phyloP scores from a whole-genome alignment of 2,113 vertebrate species.

The Irena cyanogastra region DNA sequence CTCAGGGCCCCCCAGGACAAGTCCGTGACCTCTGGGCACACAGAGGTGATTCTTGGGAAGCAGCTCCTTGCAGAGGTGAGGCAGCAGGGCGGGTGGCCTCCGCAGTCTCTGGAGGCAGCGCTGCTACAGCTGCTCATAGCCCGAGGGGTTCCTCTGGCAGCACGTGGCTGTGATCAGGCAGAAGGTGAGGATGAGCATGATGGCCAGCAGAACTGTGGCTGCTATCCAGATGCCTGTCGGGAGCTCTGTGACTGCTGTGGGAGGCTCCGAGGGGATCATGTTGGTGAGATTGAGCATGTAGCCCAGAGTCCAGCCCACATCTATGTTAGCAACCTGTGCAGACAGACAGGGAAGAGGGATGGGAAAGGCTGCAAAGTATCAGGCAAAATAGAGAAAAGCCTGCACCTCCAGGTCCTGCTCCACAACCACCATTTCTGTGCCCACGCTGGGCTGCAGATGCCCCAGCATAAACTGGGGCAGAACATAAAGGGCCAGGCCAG shows the following conservation, averaged over 20 bases:
- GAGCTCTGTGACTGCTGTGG: slow-evolving; percentile 47
- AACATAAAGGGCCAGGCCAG: background rate
- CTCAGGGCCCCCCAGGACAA: too few relatives aligned
- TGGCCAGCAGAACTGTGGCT: slow-evolving; percentile 62
- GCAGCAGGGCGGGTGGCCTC: background rate
- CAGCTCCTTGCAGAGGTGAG: background rate
- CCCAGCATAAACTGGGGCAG: background rate
- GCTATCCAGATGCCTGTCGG: slow-evolving; percentile 63
- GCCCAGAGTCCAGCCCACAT: slow-evolving; percentile 84
- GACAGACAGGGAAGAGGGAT: background rate
- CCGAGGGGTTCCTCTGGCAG: background rate
- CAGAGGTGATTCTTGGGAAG: rapidly evolving
- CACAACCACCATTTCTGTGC: background rate
- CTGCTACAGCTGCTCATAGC: slow-evolving; percentile 20
- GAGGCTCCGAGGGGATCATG: slow-evolving; percentile 73
- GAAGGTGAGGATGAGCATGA: slow-evolving; percentile 16
- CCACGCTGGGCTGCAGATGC: background rate
- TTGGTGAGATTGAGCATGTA: slow-evolving; percentile 85
- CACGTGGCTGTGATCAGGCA: background rate
- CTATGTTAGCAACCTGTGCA: slow-evolving; percentile 68
- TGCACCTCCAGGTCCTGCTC: background rate
- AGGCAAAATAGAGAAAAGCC: background rate
- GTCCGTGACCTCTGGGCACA: background rate
- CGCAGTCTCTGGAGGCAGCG: rapidly evolving
- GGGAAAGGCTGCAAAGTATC: background rate